Evolutionary conservation across 2,113 vertebrate species (phyloP).

Genomic region (Stomatorhinus ivindoensis): DNA sequence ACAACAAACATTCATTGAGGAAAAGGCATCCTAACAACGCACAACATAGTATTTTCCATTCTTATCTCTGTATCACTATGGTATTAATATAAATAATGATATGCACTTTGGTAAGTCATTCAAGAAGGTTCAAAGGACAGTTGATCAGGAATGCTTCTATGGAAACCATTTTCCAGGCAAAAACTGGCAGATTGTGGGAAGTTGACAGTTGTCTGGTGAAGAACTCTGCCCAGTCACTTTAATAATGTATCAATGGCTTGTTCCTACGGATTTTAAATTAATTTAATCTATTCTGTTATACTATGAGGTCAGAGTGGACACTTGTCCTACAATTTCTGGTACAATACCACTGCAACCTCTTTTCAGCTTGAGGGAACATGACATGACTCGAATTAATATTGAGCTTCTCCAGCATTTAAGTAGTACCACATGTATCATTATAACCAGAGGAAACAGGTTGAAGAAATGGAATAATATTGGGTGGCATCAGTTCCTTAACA

Average conservation of each 20-base stretch:
- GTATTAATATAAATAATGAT: slow-evolving; percentile 10
- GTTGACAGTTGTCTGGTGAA: neutral
- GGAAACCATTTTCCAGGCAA: slow-evolving; percentile 24
- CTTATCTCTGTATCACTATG: neutral
- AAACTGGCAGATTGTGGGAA: slow-evolving; percentile 37
- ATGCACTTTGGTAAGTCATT: slow-evolving; percentile 24
- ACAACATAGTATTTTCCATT: neutral
- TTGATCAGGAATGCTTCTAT: slow-evolving; percentile 61
- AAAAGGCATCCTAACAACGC: neutral
- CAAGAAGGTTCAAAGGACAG: slow-evolving; percentile 39
- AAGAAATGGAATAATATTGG: neutral
- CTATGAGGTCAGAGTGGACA: neutral
- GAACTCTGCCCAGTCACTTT: neutral
- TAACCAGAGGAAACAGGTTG: neutral
- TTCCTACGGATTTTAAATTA: neutral
- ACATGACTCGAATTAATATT: neutral
- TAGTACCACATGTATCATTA: neutral
- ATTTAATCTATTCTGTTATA: neutral
- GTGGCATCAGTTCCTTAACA: neutral
- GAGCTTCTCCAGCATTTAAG: neutral
- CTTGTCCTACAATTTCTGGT: neutral
- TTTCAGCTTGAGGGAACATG: neutral
- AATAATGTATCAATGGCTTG: neutral
- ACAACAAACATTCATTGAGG: neutral
- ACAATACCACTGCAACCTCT: neutral